Conservation (phyloP, 2,888 invertebrate genomes). For the Panzeria rudis region DNA sequence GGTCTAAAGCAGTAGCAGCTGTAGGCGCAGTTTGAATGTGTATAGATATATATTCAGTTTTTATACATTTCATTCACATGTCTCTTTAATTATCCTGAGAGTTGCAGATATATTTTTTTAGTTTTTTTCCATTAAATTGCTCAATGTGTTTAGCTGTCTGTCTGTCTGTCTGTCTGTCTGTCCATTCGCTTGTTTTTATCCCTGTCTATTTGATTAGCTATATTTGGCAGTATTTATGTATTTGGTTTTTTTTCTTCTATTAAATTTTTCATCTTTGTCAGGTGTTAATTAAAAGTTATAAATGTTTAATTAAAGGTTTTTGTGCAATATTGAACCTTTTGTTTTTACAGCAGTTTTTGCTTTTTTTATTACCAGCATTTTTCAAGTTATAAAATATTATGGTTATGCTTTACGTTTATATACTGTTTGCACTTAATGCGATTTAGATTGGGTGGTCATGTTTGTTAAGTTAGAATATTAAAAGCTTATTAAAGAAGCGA, state of each 20-base stretch:
- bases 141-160: conserved; percentile 3
- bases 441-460: conserved; percentile 51
- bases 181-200: conserved; percentile 4
- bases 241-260: not conserved
- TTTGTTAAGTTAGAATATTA: not conserved
- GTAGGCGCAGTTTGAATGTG: conserved; percentile 48
- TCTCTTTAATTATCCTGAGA: conserved; percentile 68
- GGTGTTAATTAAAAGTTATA: conserved; percentile 67
- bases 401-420: conserved; percentile 14
- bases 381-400: conserved; percentile 19
- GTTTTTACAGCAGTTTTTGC: not conserved
- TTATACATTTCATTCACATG: conserved; percentile 62
- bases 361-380: conserved; percentile 8
- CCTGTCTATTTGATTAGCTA: conserved; percentile 30
- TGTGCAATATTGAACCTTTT: conserved; percentile 6
- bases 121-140: conserved; percentile 33
- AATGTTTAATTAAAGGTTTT: conserved; percentile 62
- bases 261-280: conserved; percentile 51
- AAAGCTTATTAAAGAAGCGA: not conserved
- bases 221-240: conserved; percentile 12
- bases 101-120: conserved; percentile 30
- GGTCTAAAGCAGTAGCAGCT: conserved; percentile 17
- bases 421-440: conserved; percentile 17
- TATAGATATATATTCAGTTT: not conserved
- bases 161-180: not conserved